phyloP scores from a whole-genome alignment of 2,797 vertebrate genomes.

The Hozukius guyotensis region DNA sequence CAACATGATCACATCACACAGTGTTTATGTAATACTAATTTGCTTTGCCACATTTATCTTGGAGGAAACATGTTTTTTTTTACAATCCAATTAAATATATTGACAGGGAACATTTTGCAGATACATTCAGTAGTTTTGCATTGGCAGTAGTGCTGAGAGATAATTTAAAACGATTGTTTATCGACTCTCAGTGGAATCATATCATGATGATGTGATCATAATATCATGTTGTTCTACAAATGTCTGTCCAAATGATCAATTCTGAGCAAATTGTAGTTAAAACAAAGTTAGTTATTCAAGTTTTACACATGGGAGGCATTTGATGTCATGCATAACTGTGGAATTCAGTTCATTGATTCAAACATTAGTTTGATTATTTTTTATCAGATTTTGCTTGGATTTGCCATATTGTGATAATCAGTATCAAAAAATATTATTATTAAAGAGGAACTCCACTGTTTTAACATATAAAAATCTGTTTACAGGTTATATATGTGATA shows the following conservation, averaged over 20 bases:
- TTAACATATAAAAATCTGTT: background rate
- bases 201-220: no score
- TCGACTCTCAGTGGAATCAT: background rate
- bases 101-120: background rate
- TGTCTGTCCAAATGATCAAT: background rate
- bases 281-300: no score
- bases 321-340: background rate
- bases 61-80: background rate
- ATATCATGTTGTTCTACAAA: no score
- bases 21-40: background rate
- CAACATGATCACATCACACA: background rate
- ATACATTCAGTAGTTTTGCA: background rate
- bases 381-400: no score
- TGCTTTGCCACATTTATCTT: background rate
- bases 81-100: background rate
- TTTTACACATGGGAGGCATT: background rate
- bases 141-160: background rate
- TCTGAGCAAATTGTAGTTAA: no score
- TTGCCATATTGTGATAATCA: no score
- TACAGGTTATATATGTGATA: no score
- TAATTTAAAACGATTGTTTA: background rate
- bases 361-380: background rate
- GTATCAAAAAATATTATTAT: background rate
- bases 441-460: background rate
- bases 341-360: background rate